A percentile compares a stretch with the other conserved stretches of the same genome.
Evolutionary conservation across 2,888 invertebrate genomes (phyloP).

Genomic region (Psococerastis gibbosa): DNA sequence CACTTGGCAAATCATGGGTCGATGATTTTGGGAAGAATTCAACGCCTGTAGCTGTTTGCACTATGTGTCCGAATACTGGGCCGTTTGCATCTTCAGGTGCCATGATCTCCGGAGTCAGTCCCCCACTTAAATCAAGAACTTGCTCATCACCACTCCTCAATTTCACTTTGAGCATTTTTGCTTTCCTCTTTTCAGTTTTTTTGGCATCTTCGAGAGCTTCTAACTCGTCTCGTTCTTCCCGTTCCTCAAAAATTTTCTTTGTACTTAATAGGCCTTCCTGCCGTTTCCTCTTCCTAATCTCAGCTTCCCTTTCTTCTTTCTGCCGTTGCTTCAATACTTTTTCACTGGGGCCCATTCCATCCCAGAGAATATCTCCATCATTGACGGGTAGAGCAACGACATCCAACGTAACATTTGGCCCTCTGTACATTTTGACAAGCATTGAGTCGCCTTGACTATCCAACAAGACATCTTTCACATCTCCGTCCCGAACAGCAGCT

Average conservation of each 20-base stretch:
- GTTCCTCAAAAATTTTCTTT: conserved; percentile 58
- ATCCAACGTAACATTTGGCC: conserved; percentile 54
- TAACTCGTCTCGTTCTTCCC: conserved; percentile 46
- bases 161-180: conserved; percentile 27
- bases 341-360: conserved; percentile 50
- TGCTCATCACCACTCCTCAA: conserved; percentile 25
- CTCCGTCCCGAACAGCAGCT: conserved; percentile 55
- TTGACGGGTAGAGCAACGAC: conserved; percentile 38
- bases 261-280: conserved; percentile 42
- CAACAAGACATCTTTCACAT: conserved; percentile 55
- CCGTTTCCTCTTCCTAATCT: conserved; percentile 26
- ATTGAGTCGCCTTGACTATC: conserved; percentile 58
- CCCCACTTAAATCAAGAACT: conserved; percentile 15
- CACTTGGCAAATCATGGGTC: conserved; percentile 29
- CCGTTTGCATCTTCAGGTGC: background rate
- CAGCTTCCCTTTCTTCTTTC: conserved; percentile 28
- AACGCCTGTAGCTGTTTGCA: conserved; percentile 41
- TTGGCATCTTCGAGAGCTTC: conserved; percentile 36
- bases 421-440: conserved; percentile 49
- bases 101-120: background rate
- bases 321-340: conserved; percentile 32
- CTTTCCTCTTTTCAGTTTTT: conserved; percentile 22
- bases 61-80: conserved; percentile 41
- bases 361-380: conserved; percentile 34
- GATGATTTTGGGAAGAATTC: conserved; percentile 42